phyloP scores from a whole-genome alignment of 2,113 vertebrate species.

The Percina caprodes region DNA sequence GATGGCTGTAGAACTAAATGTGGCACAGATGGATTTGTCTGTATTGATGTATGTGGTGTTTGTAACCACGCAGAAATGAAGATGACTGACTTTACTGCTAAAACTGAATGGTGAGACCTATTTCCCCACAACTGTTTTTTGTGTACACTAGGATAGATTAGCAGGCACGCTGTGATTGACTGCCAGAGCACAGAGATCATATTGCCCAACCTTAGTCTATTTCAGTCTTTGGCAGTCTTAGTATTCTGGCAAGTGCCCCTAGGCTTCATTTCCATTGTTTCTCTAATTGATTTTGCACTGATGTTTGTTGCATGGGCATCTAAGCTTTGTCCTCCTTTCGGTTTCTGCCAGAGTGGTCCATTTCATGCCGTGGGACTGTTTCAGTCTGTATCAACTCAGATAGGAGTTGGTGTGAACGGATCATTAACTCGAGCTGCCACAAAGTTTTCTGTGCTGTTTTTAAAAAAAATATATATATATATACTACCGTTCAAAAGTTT shows the following conservation, averaged over 20 bases:
- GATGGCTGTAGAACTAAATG: background rate
- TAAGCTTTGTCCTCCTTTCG: background rate
- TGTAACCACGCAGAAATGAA: background rate
- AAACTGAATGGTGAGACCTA: background rate
- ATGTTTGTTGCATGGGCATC: background rate
- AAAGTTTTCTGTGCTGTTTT: conserved; percentile 1
- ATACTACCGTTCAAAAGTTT: no score
- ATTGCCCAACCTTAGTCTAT: background rate
- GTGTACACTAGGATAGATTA: conserved; percentile 1
- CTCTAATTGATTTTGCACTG: conserved; percentile 25
- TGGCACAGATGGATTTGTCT: conserved; percentile 1
- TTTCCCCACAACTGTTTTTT: conserved; percentile 8
- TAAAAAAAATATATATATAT: no score
- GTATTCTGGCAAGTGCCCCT: background rate
- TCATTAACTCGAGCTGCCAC: conserved; percentile 19
- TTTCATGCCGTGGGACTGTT: conserved; percentile 8
- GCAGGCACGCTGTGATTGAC: background rate
- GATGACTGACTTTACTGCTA: conserved; percentile 5
- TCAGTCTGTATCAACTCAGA: no score
- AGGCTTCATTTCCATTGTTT: conserved; percentile 26
- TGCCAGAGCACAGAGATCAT: background rate
- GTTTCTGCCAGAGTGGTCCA: conserved; percentile 13
- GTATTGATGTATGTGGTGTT: conserved; percentile 4
- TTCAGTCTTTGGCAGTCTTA: conserved; percentile 23
- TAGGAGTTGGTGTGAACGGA: conserved; percentile 15